Evolutionary conservation across 1,140 invertebrate genomes (phyloP), one percentile per base, ranked within the genome.

Genomic region (Brachionus sp.): DNA sequence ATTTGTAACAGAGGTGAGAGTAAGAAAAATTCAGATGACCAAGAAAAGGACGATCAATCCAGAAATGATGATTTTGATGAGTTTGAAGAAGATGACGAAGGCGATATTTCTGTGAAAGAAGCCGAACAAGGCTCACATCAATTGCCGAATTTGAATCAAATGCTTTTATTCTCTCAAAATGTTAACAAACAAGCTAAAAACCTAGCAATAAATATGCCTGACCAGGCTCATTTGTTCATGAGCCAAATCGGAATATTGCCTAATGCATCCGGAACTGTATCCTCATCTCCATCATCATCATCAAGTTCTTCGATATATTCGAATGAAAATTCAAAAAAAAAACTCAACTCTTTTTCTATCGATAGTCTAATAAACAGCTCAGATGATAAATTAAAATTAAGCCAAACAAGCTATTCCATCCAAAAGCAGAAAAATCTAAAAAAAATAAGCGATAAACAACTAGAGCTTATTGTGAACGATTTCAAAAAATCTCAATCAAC

Each of bases 21-120:
- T 9, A 57, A 80, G 23, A 80, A 80, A 25, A 19, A 42, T 25
- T 23, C 19, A 3, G 35, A 62, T 23, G 77, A 80, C 10, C 16
- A 25, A 35, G 77, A 44, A 19, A 29, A 77, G 10, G 9, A 78
- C 46, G 75, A 62, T 33, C 25, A 57, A 19, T 42, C 23, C 3
- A 80, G 57, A 62, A 80, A 57, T 62, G 80, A 82, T 6, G 80
- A 82, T 35, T 50, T 35, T 13, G 80, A 82, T 16, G 57, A 82
- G 10, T 23, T 16, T 5, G 53, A 44, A 16, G 80, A 66, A 33
- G 62, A 66, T 16, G 80, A 82, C 9, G 33, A 35, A 13, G 75
- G 33, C 5, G 23, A 46, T 39, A 44, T 44, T 46, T 46, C 44
- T 3, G 37, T 13, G 0, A 44, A 75, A 46, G 33, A 44, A 13